Evolutionary conservation across 2,113 vertebrate genomes (phyloP), one percentile per base, ranked within the genome.

Genomic region (Anseranas semipalmata): DNA sequence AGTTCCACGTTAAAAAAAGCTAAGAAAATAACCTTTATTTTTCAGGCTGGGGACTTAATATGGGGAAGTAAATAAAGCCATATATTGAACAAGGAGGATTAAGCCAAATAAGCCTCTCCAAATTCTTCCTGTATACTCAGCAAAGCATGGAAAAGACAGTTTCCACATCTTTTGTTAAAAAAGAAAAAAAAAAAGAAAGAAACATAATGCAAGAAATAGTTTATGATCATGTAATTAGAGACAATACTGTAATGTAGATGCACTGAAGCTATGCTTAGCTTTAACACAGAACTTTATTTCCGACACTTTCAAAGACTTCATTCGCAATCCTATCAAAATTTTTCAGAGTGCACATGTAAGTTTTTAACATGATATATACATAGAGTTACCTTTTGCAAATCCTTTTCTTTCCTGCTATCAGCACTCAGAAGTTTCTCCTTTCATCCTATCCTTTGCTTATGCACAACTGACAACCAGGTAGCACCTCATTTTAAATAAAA

Each of bases 11-110:
- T 15, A 33, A 65, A 90, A 59, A n/a, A 76, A 50, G 10, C 59
- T 46, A 71, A 12, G 32, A 93, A 95, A 85, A 87, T 43, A 89
- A 82, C 35, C 12, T 66, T 56, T 74, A 28, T 89, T 93, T 91
- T 94, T 91, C 66, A 62, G 45, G 27, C 27, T 45, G 27, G 35
- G 41, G 45, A 68, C 92, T 91, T 85, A 73, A 41, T 91, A 16
- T 20, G 15, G 58, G 10, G 35, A 85, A 87, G 45, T 77, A 95
- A 95, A 73, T 79, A 90, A 89, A 50, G 45, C 24, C 41, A 60
- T 39, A 66, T 62, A 79, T 70, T 70, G 71, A 92, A 81, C 56
- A 87, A 63, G 59, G 15, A 79, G 41, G 85, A 95, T 96, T 79
- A 76, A 37, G 65, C 27, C 48, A 91, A 91, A 11, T 32, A 87